Evolutionary conservation across 2,888 invertebrate species (phyloP).

Genomic region (Patella pellucida): DNA sequence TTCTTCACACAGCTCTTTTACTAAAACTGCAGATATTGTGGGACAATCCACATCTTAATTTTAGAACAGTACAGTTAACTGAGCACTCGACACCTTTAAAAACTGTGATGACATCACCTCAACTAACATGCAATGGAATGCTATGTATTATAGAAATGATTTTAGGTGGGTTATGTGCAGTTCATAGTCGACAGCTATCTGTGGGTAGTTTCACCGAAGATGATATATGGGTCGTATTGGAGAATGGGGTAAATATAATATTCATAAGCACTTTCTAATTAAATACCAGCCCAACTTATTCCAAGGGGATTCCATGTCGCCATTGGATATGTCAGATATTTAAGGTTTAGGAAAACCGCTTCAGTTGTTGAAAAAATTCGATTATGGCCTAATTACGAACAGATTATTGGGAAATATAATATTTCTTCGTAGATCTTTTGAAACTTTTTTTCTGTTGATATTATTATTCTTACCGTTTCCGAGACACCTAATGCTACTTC

Average conservation of each 20-base stretch:
- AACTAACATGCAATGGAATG: not conserved
- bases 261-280: too few species aligned
- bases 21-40: not conserved
- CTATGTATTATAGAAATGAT: not conserved
- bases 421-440: too few species aligned
- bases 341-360: too few species aligned
- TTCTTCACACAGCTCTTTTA: not conserved
- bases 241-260: not conserved
- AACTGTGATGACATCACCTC: not conserved
- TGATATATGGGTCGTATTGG: not conserved
- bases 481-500: too few species aligned
- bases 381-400: too few species aligned
- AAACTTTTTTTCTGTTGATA: too few species aligned
- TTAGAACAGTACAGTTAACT: not conserved
- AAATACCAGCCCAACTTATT: too few species aligned
- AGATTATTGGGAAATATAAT: too few species aligned
- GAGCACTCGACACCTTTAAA: not conserved
- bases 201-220: not conserved
- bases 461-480: too few species aligned
- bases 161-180: not conserved
- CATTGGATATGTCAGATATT: too few species aligned
- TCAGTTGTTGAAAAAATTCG: too few species aligned
- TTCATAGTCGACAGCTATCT: not conserved
- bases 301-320: too few species aligned
- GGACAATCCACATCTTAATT: not conserved